These are phyloP conservation scores for Drosophila conformis DNA, from an alignment of 2,888 invertebrate genomes.

Conservation along the genomic window DNA sequence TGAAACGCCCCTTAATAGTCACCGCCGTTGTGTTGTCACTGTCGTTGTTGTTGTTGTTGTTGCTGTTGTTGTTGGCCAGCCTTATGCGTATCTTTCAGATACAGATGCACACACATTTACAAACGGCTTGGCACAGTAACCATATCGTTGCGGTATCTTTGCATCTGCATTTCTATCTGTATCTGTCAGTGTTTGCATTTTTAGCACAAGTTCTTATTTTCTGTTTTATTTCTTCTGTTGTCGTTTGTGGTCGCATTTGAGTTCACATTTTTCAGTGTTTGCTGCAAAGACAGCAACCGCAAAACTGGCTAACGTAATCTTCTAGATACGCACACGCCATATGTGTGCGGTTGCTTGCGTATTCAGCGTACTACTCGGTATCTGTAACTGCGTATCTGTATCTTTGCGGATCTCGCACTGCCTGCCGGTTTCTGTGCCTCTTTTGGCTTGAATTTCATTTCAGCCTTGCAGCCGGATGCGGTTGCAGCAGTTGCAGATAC, in stretches of 20 bases:
- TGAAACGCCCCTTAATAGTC: conserved; percentile 81
- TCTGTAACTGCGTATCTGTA: conserved; percentile 49
- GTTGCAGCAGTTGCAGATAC: conserved; percentile 2
- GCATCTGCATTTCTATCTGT: conserved; percentile 47
- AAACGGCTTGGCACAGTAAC: conserved; percentile 64
- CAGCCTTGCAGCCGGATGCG: conserved; percentile 11
- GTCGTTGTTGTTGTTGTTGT: conserved; percentile 12
- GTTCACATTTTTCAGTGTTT: conserved; percentile 43
- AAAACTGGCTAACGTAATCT: conserved; percentile 71
- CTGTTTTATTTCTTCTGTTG: conserved; percentile 14
- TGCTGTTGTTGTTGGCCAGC: conserved; percentile 34
- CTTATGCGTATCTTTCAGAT: conserved; percentile 74
- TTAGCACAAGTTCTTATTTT: conserved; percentile 71
- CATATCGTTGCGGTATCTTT: conserved; percentile 65
- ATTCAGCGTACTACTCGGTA: conserved; percentile 13
- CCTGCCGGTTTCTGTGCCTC: conserved; percentile 44
- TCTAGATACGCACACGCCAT: conserved; percentile 69
- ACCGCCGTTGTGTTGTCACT: conserved; percentile 37
- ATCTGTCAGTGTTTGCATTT: conserved; percentile 73
- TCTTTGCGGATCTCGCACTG: conserved; percentile 22
- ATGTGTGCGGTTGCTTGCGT: conserved; percentile 40
- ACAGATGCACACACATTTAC: conserved; percentile 47
- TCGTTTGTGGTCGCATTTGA: conserved; percentile 54
- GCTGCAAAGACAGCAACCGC: conserved; percentile 45
- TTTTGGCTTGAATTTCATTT: conserved; percentile 48